phyloP scores from a whole-genome alignment of 2,113 vertebrate species.

The Chionodraco myersi region DNA sequence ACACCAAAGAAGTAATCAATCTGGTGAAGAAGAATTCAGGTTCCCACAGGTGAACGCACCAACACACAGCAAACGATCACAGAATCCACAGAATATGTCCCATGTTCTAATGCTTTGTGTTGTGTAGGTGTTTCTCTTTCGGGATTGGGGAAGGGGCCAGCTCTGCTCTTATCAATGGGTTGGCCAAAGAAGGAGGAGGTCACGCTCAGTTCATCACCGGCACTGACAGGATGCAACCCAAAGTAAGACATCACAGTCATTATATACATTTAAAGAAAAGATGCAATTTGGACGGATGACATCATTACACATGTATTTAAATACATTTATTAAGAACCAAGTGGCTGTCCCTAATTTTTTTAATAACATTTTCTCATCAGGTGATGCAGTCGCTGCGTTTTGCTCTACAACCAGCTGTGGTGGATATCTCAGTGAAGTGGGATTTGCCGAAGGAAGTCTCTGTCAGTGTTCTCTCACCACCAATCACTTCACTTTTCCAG shows the following conservation, averaged over 20 bases:
- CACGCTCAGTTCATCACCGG: conserved; percentile 87
- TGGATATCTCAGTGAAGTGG: conserved; percentile 75
- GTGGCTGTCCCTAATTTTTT: no score
- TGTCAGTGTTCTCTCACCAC: conserved; percentile 71
- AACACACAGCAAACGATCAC: neutral
- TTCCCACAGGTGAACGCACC: conserved; percentile 82
- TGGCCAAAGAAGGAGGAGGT: conserved; percentile 83
- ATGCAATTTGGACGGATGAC: no score
- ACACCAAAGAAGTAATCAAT: conserved; percentile 82
- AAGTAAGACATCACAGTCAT: conserved; percentile 78
- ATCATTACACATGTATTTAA: no score
- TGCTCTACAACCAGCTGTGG: conserved; percentile 76
- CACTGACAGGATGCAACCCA: conserved; percentile 86
- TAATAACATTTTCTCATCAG: conserved; percentile 20
- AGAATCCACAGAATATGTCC: neutral
- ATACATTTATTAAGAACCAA: no score
- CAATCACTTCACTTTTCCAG: conserved; percentile 75
- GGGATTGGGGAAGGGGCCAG: conserved; percentile 90
- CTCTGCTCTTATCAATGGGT: conserved; percentile 86
- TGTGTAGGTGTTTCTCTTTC: conserved; percentile 88
- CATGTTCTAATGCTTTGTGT: neutral
- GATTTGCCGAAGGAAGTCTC: conserved; percentile 72
- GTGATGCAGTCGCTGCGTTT: conserved; percentile 79
- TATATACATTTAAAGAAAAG: neutral
- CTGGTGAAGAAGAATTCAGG: conserved; percentile 80